Evolutionary conservation across 2,113 vertebrate species (phyloP), one percentile per base, ranked within the genome.

Genomic region (Colinus virginianus): DNA sequence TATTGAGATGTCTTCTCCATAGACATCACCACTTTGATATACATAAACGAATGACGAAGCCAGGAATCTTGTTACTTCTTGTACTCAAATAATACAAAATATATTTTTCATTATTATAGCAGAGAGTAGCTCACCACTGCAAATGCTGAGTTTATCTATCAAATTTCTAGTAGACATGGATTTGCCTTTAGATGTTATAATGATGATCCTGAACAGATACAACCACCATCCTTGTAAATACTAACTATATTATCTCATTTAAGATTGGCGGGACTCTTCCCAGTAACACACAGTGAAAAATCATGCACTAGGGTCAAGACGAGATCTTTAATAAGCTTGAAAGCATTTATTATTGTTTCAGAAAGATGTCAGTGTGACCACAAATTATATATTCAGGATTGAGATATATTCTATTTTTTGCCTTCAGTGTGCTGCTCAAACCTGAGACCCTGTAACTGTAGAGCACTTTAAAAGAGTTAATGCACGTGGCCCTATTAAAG

Each of bases 391-490:
- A 0, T 15, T 88, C 51, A 61, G 85, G 80, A 81, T 71, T 68
- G 72, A 72, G 32, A 48, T 46, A 8, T 59, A 28, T 34, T 78
- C 78, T 1, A 1, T 26, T 32, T 84, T 71, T 84, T n/a, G 62
- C 66, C 62, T 82, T 86, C 76, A 77, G 28, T 78, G 55, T 30
- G 18, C 78, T 85, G 72, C 82, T 49, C 0, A 2, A 70, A 87
- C 12, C 10, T 14, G 18, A 92, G 43, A 18, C 9, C 26, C n/a
- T 12, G 12, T 40, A 40, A 40, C 61, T 30, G 11, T 2, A 15
- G 22, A 85, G 14, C 28, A 74, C 51, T 86, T 80, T 61, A 69
- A 94, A 90, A 79, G 66, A 77, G 68, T 66, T 82, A 78, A 90
- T 36, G 40, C 18, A 72, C n/a, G 20, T 2, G 3, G 19, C 64